Conservation (phyloP, 2,113 vertebrate genomes). For the Mormyrus iriodes region DNA sequence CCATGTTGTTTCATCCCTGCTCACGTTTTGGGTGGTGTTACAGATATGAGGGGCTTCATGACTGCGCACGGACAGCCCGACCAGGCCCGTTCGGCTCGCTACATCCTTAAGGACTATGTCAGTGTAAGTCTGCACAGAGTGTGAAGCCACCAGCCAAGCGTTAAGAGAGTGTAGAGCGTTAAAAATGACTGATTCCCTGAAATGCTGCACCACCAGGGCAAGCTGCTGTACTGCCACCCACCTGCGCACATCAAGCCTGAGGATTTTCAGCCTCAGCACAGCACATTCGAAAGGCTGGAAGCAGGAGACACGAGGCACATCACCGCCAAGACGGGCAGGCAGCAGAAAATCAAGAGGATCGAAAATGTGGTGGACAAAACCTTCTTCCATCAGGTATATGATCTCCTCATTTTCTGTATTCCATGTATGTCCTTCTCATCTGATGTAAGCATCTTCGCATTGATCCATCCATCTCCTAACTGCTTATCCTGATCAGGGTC, state of each 20-base stretch:
- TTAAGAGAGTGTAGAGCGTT: background rate
- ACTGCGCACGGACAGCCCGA: constrained; percentile 90
- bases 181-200: background rate
- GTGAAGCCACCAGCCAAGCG: background rate
- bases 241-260: constrained; percentile 69
- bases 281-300: constrained; percentile 38
- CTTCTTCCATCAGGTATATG: constrained; percentile 88
- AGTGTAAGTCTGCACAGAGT: constrained; percentile 59
- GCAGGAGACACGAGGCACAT: background rate
- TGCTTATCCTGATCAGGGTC: background rate
- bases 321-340: constrained; percentile 33
- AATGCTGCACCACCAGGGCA: constrained; percentile 65
- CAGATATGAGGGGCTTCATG: constrained; percentile 96
- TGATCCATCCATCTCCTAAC: background rate
- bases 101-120: constrained; percentile 91
- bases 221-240: constrained; percentile 85
- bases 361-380: constrained; percentile 85
- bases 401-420: background rate
- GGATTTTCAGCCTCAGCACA: constrained; percentile 78
- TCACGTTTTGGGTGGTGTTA: constrained; percentile 28
- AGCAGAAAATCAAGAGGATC: constrained; percentile 68
- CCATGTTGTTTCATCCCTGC: background rate
- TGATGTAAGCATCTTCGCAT: background rate
- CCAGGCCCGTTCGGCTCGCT: constrained; percentile 84
- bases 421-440: background rate